Conservation (phyloP, 2,113 vertebrate genomes). For the Alouatta palliata region DNA sequence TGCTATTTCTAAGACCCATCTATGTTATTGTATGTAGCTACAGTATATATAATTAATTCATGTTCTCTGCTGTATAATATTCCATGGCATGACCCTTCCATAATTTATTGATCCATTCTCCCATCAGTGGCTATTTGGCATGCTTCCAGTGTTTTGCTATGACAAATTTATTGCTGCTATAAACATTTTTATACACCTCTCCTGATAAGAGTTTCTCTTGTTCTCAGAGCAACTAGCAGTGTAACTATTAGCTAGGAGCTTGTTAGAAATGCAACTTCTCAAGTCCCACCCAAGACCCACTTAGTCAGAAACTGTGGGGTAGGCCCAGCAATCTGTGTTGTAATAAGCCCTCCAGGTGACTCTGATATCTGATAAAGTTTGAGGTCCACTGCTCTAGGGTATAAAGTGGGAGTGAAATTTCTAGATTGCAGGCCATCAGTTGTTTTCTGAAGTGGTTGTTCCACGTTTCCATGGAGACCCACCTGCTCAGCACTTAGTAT, state of each 20-base stretch:
- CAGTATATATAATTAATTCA: not conserved
- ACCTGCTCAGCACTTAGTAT: not conserved
- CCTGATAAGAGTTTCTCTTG: not conserved
- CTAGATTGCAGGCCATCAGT: not conserved
- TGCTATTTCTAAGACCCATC: not conserved
- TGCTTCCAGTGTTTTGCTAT: not conserved
- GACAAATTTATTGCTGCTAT: not conserved
- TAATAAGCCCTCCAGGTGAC: not conserved
- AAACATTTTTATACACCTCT: not conserved
- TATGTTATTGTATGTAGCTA: not conserved
- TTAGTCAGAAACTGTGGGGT: not conserved
- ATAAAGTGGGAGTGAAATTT: not conserved
- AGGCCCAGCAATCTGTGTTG: not conserved
- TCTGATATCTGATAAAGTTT: too few relatives aligned
- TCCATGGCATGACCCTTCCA: accelerated
- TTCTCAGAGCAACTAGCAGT: not conserved
- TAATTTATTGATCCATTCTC: not conserved
- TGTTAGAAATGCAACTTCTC: not conserved
- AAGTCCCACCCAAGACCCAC: not conserved
- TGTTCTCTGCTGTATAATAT: not conserved
- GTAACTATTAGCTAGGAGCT: not conserved
- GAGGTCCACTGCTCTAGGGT: not conserved
- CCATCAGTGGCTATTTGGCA: not conserved
- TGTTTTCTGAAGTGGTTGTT: not conserved
- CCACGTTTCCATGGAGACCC: accelerated